Base-by-base conservation (phyloP, 2,797 vertebrate genomes). In the Parotocinclus haroldoi region DNA sequence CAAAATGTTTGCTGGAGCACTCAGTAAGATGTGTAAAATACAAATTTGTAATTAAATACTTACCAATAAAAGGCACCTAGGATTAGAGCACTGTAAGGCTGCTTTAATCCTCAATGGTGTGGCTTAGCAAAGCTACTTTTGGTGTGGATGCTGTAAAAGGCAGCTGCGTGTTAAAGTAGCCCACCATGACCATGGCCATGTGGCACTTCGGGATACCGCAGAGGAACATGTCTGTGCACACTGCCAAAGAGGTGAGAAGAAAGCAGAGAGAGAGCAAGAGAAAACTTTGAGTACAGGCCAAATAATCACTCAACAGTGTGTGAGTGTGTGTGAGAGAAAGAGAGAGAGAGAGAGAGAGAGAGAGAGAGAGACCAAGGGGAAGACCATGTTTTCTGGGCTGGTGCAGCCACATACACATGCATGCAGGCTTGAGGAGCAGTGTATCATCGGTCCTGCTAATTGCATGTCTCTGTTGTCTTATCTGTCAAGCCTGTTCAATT, bases 381-480 rank as follows among this genome's bases (percentile, higher is more conserved):
- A 53, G 17, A 12, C 44, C 37, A 19, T 11, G 48, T 56, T 54
- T 42, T 73, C 73, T 68, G 70, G 53, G 67, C 67, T 57, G 65
- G 77, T 79, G 80, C 75, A 69, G 61, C 63, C 75, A 77, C 77
- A 86, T 72, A 73, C 76, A 79, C 75, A 5, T 27, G 76, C 76
- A 76, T 78, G 78, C 74, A 66, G 58, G 72, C 73, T 72, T 83
- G 82, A 83, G 73, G 58, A 50, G 66, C 70, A 58, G 70, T 74
- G 85, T 88, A 87, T 89, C 84, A 91, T 87, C 86, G 78, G 77
- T 83, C 86, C 83, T 71, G 76, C 63, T 88, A 87, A 89, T 89
- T 86, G 81, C 69, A 66, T 72, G 71, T 53, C 64, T 61, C 61
- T 76, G 84, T 88, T 87, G 85, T 87, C 83, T 73, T 81, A 76